phyloP scores from a whole-genome alignment of 2,113 vertebrate species.

The Ahaetulla prasina region DNA sequence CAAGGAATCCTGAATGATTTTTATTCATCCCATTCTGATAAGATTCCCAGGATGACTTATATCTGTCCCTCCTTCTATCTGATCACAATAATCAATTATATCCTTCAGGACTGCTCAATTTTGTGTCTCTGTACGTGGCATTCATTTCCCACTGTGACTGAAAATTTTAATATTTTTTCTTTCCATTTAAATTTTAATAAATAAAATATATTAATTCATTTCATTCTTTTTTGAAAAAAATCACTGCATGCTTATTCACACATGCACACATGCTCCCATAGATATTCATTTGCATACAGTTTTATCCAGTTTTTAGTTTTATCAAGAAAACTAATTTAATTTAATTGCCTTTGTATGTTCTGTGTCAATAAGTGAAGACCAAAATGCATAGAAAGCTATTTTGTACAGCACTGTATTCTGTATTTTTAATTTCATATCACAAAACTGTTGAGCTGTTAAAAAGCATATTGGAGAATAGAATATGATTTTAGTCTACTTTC shows the following conservation, averaged over 20 bases:
- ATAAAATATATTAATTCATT: background rate
- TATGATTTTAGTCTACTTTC: background rate
- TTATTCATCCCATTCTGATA: background rate
- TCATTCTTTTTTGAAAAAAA: background rate
- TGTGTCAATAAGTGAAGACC: background rate
- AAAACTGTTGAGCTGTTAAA: background rate
- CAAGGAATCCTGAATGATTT: background rate
- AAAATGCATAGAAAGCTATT: background rate
- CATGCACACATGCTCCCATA: background rate
- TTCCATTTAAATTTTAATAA: background rate
- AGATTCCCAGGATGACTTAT: background rate
- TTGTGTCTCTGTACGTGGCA: background rate
- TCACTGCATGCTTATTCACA: background rate
- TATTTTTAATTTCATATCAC: background rate
- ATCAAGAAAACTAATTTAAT: background rate
- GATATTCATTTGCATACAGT: background rate
- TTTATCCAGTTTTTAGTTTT: too few species aligned
- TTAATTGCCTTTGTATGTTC: conserved; percentile 1
- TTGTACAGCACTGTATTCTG: background rate
- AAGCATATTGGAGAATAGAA: background rate
- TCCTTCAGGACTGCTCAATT: background rate
- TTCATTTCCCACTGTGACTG: background rate
- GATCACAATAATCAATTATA: background rate
- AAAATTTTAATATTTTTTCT: background rate
- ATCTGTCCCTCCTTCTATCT: background rate